phyloP scores from a whole-genome alignment of 2,797 vertebrate genomes.

The Psittacula echo region DNA sequence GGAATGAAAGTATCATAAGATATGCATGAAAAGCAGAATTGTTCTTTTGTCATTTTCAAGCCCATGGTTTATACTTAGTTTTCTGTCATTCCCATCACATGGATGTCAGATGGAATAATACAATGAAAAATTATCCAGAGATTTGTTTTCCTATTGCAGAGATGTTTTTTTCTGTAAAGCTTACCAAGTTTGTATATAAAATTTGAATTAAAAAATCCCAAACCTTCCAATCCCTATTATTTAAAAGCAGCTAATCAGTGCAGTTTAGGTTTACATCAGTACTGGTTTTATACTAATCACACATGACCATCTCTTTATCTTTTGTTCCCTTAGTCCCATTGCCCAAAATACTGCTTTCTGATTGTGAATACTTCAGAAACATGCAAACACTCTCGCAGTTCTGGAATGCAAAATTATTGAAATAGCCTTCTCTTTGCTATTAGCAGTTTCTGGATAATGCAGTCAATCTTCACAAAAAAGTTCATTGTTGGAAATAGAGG shows the following conservation, averaged over 20 bases:
- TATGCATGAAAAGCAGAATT: background rate
- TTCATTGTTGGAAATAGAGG: constrained; percentile 9
- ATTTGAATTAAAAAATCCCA: background rate
- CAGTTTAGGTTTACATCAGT: background rate
- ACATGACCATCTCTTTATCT: background rate
- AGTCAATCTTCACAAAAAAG: background rate
- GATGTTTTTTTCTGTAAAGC: background rate
- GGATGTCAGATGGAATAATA: background rate
- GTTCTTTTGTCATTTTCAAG: constrained; percentile 35
- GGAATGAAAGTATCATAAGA: background rate
- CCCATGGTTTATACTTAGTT: background rate
- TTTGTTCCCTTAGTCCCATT: background rate
- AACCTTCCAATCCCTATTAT: background rate
- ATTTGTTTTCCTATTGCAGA: background rate
- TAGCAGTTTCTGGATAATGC: background rate
- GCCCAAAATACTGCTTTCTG: constrained; percentile 1
- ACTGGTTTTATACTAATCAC: background rate
- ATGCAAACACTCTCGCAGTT: background rate
- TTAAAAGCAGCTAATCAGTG: background rate
- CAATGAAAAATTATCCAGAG: background rate
- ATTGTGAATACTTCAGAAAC: background rate
- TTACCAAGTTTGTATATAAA: background rate
- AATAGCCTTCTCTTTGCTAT: constrained; percentile 7
- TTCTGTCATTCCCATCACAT: background rate
- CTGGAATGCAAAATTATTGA: background rate